Evolutionary conservation across 2,888 invertebrate genomes (phyloP).

Genomic region (Ophraella communa): DNA sequence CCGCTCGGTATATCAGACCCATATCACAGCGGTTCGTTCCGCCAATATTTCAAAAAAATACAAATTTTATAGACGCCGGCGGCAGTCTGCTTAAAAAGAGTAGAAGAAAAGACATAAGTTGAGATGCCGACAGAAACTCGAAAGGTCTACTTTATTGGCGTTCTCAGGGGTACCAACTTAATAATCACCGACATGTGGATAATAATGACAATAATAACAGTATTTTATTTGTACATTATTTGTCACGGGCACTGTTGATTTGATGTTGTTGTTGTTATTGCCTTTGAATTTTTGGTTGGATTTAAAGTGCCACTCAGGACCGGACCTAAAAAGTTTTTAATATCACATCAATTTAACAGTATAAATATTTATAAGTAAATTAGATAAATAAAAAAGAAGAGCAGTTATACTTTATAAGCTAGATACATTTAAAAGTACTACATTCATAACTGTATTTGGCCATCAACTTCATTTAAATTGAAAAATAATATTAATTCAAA

Average conservation of each 20-base stretch:
- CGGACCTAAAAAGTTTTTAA: not conserved
- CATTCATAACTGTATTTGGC: too few relatives aligned
- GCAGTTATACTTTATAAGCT: too few relatives aligned
- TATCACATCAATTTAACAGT: too few relatives aligned
- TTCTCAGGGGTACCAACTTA: slow-evolving; percentile 18
- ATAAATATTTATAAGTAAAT: too few relatives aligned
- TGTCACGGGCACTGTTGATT: slow-evolving; percentile 1
- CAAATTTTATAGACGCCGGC: slow-evolving; percentile 13
- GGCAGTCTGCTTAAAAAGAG: not conserved
- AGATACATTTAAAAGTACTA: too few relatives aligned
- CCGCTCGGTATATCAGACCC: slow-evolving; percentile 1
- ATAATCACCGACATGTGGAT: slow-evolving; percentile 19
- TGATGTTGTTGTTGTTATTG: not conserved
- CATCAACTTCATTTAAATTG: too few relatives aligned
- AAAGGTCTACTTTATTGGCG: slow-evolving; percentile 6
- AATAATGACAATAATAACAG: slow-evolving; percentile 21
- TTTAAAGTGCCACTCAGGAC: not conserved
- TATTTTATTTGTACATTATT: slow-evolving; percentile 21
- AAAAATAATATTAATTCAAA: too few relatives aligned
- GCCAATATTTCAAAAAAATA: slow-evolving; percentile 23
- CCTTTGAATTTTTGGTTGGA: not conserved
- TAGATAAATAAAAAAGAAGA: too few relatives aligned
- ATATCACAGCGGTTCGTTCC: slow-evolving; percentile 6
- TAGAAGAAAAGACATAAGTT: not conserved
- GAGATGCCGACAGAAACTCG: slow-evolving; percentile 5